These are phyloP conservation scores for Rhizomys pruinosus DNA, from an alignment of 2,113 vertebrate species.

Conservation along the genomic window DNA sequence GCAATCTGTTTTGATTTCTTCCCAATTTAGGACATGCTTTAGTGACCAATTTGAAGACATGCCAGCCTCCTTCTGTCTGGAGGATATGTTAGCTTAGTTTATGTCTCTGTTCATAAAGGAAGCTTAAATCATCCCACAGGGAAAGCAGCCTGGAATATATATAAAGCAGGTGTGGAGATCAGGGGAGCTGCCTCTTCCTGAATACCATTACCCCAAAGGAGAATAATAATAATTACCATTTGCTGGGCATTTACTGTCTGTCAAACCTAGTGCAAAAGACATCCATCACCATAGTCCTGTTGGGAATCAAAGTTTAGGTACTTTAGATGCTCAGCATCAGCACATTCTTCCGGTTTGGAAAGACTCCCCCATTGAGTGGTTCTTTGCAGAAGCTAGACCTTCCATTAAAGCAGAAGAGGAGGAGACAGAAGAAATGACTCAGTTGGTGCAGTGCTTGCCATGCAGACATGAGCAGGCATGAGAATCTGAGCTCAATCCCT, in stretches of 20 bases:
- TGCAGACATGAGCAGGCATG: too few relatives aligned
- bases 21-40: conserved; percentile 72
- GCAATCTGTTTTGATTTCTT: conserved; percentile 79
- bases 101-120: conserved; percentile 71
- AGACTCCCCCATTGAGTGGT: neutral
- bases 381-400: neutral
- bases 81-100: conserved; percentile 56
- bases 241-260: neutral
- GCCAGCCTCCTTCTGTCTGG: conserved; percentile 60
- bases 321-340: neutral
- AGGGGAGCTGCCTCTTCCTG: conserved; percentile 15
- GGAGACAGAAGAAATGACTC: neutral
- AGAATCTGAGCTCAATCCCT: neutral
- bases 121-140: conserved; percentile 34
- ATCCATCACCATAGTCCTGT: neutral
- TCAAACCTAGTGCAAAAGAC: neutral
- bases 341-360: neutral
- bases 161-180: neutral
- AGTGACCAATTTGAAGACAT: conserved; percentile 70
- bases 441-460: neutral
- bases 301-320: neutral
- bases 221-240: neutral
- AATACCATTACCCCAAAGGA: neutral
- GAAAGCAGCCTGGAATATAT: neutral
- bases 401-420: neutral